Base-by-base conservation (phyloP, 2,888 invertebrate species). In the Drosophila kambysellisi region DNA sequence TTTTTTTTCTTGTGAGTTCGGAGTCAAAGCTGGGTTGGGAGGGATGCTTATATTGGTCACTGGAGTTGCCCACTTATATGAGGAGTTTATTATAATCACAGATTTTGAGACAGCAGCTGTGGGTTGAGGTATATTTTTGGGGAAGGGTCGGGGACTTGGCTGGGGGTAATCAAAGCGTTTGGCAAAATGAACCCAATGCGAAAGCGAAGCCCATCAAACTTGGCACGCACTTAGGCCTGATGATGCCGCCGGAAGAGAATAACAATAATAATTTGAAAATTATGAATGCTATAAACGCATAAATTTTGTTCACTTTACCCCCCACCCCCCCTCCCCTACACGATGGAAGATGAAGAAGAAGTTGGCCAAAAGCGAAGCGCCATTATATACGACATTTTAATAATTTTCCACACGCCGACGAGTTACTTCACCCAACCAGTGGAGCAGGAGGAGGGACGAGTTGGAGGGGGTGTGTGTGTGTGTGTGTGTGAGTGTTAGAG, bases 311-410 rank as follows among this genome's bases (percentile, higher is more conserved):
- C 66, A 66, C 68, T 73, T 73, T 56, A 0, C 20, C 20, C 20
- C 20, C 20, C 25, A 1, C 12, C 12, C 29, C 32, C 29, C 17
- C 1, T 5, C 12, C 29, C 32, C 25, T 12, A 35, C 46, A 43
- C 20, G 20, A 17, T 37, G 37, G 37, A n/a, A 17, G 25, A 53
- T 41, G 71, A 67, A 72, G 64, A 32, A 41, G 52, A 50, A 61
- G 64, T 25, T 35, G 60, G 79, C 54, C 41, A 66, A 73, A 78
- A 61, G 58, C 59, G 64, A 82, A 82, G 61, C 81, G 73, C 83
- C 83, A 85, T 89, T 87, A 89, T 84, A 87, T 87, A 89, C 89
- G 88, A 87, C 87, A 87, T 87, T 87, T 87, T 89, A 87, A 88
- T 88, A 88, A 85, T 88, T 88, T 88, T 89, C 81, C 85, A 88